These are phyloP conservation scores for Pelobates fuscus DNA, from an alignment of 2,113 vertebrate species.

Conservation along the genomic window DNA sequence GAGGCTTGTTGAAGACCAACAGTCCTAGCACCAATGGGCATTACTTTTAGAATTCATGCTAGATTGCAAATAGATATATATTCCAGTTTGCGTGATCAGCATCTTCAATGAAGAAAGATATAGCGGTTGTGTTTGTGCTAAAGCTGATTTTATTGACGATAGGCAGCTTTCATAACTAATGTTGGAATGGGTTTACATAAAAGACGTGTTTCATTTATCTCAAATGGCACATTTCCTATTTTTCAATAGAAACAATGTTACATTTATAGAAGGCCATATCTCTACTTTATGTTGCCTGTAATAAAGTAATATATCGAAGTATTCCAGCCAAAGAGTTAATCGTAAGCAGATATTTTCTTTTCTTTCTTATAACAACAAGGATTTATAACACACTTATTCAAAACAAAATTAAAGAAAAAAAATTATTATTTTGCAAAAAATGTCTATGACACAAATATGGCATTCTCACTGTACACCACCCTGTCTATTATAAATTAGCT, in stretches of 20 bases:
- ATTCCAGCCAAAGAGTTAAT: slow-evolving; percentile 7
- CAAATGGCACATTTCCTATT: neutral
- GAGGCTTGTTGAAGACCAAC: no score
- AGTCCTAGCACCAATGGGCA: no score
- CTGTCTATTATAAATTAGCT: no score
- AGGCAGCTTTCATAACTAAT: neutral
- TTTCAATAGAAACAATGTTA: neutral
- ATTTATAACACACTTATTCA: neutral
- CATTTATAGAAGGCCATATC: neutral
- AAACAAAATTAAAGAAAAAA: neutral
- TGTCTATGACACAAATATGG: neutral
- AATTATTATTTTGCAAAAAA: neutral
- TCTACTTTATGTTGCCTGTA: neutral
- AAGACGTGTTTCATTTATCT: slow-evolving; percentile 1
- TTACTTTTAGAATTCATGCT: no score
- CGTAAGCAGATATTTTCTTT: neutral
- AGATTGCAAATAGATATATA: no score
- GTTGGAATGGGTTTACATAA: no score
- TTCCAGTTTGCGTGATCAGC: neutral
- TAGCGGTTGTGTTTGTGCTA: neutral
- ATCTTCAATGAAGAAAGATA: neutral
- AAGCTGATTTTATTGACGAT: neutral
- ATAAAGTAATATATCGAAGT: neutral
- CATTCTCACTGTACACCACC: no score
- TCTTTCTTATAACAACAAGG: neutral